Evolutionary conservation across 1,140 invertebrate genomes (phyloP).

Genomic region (Triops longicaudatus): DNA sequence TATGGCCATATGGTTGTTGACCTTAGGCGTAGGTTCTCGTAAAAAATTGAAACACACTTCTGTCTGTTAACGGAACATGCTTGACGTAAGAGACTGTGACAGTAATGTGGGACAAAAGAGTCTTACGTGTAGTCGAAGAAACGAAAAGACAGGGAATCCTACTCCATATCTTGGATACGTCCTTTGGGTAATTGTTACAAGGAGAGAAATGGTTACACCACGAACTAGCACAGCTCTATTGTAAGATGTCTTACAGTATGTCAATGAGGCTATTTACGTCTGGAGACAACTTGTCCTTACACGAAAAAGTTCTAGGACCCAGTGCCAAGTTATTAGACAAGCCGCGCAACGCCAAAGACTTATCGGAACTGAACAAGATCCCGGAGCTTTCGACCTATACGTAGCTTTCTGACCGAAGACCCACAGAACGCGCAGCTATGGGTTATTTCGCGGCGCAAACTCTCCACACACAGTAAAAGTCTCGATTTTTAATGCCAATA

Average conservation of each 20-base stretch:
- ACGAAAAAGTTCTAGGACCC: not conserved
- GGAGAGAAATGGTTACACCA: not conserved
- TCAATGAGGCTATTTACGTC: not conserved
- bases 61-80: no score
- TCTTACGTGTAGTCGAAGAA: not conserved
- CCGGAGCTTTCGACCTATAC: not conserved
- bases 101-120: not conserved
- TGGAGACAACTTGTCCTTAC: not conserved
- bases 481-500: not conserved
- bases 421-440: not conserved
- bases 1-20: not conserved
- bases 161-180: not conserved
- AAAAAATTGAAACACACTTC: no score
- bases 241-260: not conserved
- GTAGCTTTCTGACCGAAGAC: not conserved
- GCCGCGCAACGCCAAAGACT: not conserved
- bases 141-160: not conserved
- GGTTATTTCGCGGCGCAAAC: not conserved
- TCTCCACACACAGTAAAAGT: not conserved
- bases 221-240: not conserved
- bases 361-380: not conserved
- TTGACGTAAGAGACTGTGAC: not conserved
- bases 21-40: no score
- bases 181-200: not conserved
- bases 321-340: slow-evolving; percentile 2